Evolutionary conservation across 2,113 vertebrate species (phyloP).

Genomic region (Apeltes quadracus): DNA sequence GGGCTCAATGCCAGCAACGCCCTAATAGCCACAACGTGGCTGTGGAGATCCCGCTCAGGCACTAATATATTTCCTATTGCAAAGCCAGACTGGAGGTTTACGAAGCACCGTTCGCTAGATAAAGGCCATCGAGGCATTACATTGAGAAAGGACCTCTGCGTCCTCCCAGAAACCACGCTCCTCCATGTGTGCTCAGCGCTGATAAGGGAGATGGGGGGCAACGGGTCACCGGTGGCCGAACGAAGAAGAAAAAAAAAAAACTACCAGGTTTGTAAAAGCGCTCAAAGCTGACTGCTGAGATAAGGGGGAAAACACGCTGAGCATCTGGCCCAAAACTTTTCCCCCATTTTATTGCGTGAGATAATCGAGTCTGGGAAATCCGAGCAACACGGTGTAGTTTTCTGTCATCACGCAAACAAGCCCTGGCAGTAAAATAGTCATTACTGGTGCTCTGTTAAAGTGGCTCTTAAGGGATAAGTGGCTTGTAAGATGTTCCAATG

Average conservation of each 20-base stretch:
- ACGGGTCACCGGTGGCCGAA: conserved; percentile 57
- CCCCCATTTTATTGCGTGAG: conserved; percentile 3
- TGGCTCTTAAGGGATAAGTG: not conserved
- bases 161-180: conserved; percentile 63
- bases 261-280: conserved; percentile 50
- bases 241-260: conserved; percentile 14
- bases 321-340: conserved; percentile 7
- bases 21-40: conserved; percentile 21
- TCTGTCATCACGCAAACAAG: not conserved
- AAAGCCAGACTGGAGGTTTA: conserved; percentile 44
- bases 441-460: not conserved
- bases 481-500: not conserved
- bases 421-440: not conserved
- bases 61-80: conserved; percentile 57
- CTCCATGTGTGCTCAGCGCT: conserved; percentile 65
- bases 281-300: conserved; percentile 39
- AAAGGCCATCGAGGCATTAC: conserved; percentile 67
- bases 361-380: not conserved
- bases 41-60: conserved; percentile 32
- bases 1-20: conserved; percentile 28
- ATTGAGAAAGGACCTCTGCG: conserved; percentile 58
- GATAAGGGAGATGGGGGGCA: conserved; percentile 76
- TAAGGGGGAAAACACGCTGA: conserved; percentile 21
- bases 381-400: conserved; percentile 8
- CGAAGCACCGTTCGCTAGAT: conserved; percentile 59